phyloP scores from a whole-genome alignment of 2,888 invertebrate genomes.

The Syrphus vitripennis region DNA sequence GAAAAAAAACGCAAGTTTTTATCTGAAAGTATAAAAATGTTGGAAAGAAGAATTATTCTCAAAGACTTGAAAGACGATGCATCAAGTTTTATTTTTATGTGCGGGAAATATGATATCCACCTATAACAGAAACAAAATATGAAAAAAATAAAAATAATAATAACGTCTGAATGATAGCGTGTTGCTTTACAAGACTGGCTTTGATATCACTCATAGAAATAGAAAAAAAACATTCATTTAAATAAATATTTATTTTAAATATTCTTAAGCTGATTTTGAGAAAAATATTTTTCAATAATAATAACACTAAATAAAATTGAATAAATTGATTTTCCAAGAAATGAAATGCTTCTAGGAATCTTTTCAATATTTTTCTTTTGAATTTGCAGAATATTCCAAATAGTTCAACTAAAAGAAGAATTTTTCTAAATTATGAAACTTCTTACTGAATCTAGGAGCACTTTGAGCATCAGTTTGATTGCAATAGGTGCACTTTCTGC shows the following conservation, averaged over 20 bases:
- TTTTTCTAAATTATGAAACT: too few species aligned
- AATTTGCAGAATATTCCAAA: too few species aligned
- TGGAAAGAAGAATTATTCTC: constrained; percentile 35
- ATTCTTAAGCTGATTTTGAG: neutral
- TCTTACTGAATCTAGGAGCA: too few species aligned
- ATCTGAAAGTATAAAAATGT: constrained; percentile 26
- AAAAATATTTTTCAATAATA: neutral
- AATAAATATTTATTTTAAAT: neutral
- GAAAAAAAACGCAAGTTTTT: constrained; percentile 35
- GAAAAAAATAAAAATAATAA: constrained; percentile 28
- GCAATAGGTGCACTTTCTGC: too few species aligned
- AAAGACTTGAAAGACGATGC: constrained; percentile 51
- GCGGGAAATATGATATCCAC: neutral
- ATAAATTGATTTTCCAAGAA: neutral
- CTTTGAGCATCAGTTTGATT: too few species aligned
- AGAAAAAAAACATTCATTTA: neutral
- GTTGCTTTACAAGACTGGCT: constrained; percentile 18
- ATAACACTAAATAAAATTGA: neutral
- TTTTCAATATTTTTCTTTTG: too few species aligned
- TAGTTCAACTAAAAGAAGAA: too few species aligned
- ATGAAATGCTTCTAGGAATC: neutral
- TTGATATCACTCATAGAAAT: too few species aligned
- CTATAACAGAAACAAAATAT: constrained; percentile 20
- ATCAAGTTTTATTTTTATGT: constrained; percentile 41
- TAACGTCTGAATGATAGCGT: constrained; percentile 40